Conservation (phyloP, 2,113 vertebrate genomes). For the Numida meleagris region DNA sequence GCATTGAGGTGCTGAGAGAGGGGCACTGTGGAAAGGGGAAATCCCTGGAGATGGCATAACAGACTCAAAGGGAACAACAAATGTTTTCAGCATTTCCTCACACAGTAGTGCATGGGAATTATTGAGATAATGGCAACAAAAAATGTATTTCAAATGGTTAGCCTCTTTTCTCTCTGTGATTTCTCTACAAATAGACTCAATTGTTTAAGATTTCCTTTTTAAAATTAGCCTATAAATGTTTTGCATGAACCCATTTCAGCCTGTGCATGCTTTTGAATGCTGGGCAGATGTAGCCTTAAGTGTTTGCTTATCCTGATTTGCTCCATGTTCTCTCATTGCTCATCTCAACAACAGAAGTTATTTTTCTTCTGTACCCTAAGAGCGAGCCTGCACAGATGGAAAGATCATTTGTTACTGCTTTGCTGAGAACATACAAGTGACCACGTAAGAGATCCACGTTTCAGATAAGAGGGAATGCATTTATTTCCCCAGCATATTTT, state of each 20-base stretch:
- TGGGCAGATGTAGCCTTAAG: neutral
- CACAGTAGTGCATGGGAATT: neutral
- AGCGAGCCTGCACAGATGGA: constrained; percentile 51
- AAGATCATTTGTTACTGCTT: constrained; percentile 38
- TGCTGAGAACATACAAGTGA: constrained; percentile 35
- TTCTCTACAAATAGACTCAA: neutral
- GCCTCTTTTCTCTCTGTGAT: neutral
- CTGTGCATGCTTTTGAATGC: neutral
- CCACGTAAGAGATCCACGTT: neutral
- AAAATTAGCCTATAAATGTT: neutral
- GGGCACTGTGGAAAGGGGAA: neutral
- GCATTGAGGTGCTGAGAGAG: neutral
- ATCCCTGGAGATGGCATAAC: neutral
- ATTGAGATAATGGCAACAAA: neutral
- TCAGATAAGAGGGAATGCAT: constrained; percentile 31
- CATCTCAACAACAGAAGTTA: constrained; percentile 63
- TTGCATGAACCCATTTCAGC: neutral
- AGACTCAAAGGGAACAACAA: neutral
- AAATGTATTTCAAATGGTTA: neutral
- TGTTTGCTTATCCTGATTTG: constrained; percentile 11
- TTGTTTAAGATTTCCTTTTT: neutral
- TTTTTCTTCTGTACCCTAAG: neutral
- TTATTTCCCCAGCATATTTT: neutral
- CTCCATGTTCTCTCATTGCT: constrained; percentile 3
- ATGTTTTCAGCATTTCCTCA: neutral